A percentile compares a stretch with the other conserved stretches of the same genome.
Conservation (phyloP, 1,140 invertebrate species). For the Bombus ignitus region DNA sequence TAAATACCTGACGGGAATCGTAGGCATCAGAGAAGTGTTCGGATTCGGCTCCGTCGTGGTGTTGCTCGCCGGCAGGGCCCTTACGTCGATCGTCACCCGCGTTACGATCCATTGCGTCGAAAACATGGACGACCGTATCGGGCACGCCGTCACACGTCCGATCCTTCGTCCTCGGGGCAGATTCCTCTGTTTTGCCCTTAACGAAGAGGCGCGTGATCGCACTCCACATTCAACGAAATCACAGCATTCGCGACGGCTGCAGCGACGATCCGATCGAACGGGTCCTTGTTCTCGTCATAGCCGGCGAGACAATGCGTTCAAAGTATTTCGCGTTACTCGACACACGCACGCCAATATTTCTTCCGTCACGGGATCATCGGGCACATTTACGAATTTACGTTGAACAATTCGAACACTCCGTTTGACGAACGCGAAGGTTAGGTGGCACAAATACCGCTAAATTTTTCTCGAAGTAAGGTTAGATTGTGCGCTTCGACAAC, state of each 20-base stretch:
- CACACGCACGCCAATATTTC: neutral
- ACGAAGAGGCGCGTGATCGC: constrained; percentile 79
- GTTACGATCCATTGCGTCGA: constrained; percentile 82
- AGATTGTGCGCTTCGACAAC: constrained; percentile 8
- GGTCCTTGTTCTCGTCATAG: constrained; percentile 70
- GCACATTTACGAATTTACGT: neutral
- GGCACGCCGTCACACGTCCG: constrained; percentile 69
- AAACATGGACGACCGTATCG: constrained; percentile 81
- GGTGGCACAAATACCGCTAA: neutral
- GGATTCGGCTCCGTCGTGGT: constrained; percentile 69
- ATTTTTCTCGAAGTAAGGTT: constrained; percentile 25
- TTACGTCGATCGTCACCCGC: constrained; percentile 79
- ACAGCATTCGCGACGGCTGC: constrained; percentile 29
- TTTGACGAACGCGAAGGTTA: constrained; percentile 25
- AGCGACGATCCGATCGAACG: constrained; percentile 39
- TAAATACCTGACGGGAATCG: constrained; percentile 77
- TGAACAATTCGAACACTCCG: neutral
- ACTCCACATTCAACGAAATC: constrained; percentile 80
- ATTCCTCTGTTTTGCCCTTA: constrained; percentile 75
- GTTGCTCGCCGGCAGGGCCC: constrained; percentile 66
- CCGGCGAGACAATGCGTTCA: constrained; percentile 19
- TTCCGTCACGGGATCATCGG: constrained; percentile 5
- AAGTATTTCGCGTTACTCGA: neutral
- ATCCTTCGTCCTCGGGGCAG: constrained; percentile 64
- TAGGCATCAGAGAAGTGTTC: constrained; percentile 76